Evolutionary conservation across 2,888 invertebrate species (phyloP).

Genomic region (Macrosiphum euphorbiae): DNA sequence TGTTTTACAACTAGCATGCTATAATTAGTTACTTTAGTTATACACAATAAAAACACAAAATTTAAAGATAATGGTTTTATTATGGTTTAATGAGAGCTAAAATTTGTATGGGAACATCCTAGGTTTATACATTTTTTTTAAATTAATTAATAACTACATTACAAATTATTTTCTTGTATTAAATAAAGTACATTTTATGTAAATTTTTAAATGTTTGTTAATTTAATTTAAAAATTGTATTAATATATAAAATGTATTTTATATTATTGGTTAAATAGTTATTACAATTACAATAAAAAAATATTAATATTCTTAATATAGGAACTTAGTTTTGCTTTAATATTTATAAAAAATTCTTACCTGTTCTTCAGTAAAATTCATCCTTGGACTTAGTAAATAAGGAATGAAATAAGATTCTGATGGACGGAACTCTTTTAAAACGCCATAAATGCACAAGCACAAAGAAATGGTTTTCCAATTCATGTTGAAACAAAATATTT

Average conservation of each 20-base stretch:
- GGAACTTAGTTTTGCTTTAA: background rate
- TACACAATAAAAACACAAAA: background rate
- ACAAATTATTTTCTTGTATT: background rate
- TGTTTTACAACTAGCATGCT: background rate
- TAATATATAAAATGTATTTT: background rate
- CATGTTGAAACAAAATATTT: constrained; percentile 25
- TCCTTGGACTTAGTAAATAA: constrained; percentile 82
- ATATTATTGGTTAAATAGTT: background rate
- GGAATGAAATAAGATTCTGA: constrained; percentile 88
- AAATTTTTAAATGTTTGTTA: background rate
- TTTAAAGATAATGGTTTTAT: background rate
- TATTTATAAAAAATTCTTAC: constrained; percentile 70
- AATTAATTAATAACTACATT: too few relatives aligned
- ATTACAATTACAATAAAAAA: background rate
- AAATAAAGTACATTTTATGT: background rate
- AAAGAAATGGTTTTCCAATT: constrained; percentile 74
- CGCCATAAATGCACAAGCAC: constrained; percentile 83
- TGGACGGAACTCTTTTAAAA: constrained; percentile 86
- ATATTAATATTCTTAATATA: background rate
- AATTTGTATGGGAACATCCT: background rate
- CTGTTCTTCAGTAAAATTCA: constrained; percentile 80
- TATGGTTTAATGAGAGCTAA: background rate
- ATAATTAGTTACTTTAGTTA: background rate
- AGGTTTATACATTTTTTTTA: too few relatives aligned
- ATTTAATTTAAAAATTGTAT: background rate